Conservation (phyloP, 2,888 invertebrate species). For the Ormia ochracea region DNA sequence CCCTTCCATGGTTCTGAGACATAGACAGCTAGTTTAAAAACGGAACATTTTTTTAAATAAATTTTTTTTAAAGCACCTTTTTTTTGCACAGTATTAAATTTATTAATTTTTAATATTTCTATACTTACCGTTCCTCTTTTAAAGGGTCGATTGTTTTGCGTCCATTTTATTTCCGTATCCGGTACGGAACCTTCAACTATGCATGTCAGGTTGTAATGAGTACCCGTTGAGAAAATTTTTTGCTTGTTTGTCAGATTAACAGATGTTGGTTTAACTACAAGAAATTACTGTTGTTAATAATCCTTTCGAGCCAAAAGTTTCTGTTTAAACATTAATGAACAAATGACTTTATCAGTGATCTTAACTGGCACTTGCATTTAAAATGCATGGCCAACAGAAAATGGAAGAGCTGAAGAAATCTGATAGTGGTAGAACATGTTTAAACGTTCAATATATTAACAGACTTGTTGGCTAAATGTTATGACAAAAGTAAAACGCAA, state of each 20-base stretch:
- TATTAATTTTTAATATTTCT: neutral
- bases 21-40: constrained; percentile 79
- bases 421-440: neutral
- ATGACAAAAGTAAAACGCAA: constrained; percentile 36
- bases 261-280: constrained; percentile 86
- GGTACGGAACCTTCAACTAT: constrained; percentile 91
- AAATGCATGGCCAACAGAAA: constrained; percentile 33
- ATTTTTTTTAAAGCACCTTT: neutral
- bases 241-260: constrained; percentile 88
- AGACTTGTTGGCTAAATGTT: constrained; percentile 48
- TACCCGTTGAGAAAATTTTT: constrained; percentile 85
- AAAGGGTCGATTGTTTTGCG: constrained; percentile 87
- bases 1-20: constrained; percentile 83
- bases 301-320: neutral
- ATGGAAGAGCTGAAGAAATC: neutral
- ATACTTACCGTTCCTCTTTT: constrained; percentile 84
- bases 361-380: constrained; percentile 44
- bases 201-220: constrained; percentile 87
- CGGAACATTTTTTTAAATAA: neutral
- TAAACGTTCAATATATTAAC: constrained; percentile 47
- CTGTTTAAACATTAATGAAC: constrained; percentile 21
- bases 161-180: constrained; percentile 90
- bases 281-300: neutral
- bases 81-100: neutral
- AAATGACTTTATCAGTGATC: constrained; percentile 38